A percentile compares a stretch with the other conserved stretches of the same genome.
Evolutionary conservation across 2,888 invertebrate species (phyloP).

Genomic region (Zonitis immaculata): DNA sequence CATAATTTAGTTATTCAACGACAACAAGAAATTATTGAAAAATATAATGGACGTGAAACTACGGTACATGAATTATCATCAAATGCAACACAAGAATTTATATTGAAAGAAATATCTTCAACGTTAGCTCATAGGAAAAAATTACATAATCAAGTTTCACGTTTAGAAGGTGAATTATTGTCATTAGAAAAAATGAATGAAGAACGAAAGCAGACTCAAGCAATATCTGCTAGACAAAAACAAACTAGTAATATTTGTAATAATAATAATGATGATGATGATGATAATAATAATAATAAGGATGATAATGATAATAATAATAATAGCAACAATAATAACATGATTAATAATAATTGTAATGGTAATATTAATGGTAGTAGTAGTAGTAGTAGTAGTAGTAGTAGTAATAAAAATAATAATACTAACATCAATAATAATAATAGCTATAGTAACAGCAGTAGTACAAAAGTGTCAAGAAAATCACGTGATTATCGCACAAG

Average conservation of each 20-base stretch:
- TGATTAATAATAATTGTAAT: not conserved
- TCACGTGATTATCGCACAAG: constrained; percentile 70
- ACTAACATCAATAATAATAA: not conserved
- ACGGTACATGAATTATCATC: constrained; percentile 59
- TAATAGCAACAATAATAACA: constrained; percentile 19
- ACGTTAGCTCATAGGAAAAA: constrained; percentile 80
- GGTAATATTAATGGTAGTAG: not conserved
- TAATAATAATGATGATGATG: too few relatives aligned
- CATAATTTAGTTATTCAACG: constrained; percentile 65
- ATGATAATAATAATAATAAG: not conserved
- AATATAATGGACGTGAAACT: constrained; percentile 57
- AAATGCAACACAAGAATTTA: constrained; percentile 71
- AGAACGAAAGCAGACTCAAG: constrained; percentile 54
- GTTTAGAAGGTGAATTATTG: constrained; percentile 72
- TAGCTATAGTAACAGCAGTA: constrained; percentile 6
- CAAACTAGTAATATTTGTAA: not conserved
- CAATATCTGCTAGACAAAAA: constrained; percentile 34
- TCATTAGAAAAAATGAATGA: constrained; percentile 68
- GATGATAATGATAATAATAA: not conserved
- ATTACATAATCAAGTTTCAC: constrained; percentile 73
- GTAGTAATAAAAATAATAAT: not conserved
- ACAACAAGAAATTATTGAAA: constrained; percentile 71
- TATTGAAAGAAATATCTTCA: constrained; percentile 80
- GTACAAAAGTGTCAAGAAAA: constrained; percentile 53
- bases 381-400: not conserved